Evolutionary conservation across 2,888 invertebrate genomes (phyloP).

Genomic region (Dysmachus trigonus): DNA sequence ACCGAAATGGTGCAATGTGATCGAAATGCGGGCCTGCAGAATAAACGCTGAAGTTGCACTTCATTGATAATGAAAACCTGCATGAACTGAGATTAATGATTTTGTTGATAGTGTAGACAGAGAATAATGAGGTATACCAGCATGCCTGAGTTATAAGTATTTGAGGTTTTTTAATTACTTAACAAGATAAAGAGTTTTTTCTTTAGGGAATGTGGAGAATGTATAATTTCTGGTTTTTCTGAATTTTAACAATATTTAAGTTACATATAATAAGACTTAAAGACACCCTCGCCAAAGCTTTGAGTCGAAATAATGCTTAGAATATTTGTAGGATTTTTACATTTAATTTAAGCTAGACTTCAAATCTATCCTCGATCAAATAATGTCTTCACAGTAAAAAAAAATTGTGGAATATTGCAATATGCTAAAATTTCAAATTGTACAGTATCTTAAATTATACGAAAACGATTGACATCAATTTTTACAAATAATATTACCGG

Average conservation of each 20-base stretch:
- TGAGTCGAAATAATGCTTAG: neutral
- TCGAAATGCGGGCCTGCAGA: neutral
- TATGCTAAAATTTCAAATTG: no score
- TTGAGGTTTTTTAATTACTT: neutral
- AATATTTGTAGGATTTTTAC: no score
- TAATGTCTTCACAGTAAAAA: no score
- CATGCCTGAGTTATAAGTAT: no score
- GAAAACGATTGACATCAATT: no score
- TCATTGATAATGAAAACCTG: neutral
- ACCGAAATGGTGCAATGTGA: neutral
- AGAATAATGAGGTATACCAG: neutral
- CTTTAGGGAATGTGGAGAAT: neutral
- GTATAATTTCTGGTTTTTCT: neutral
- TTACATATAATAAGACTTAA: neutral
- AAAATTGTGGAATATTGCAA: no score
- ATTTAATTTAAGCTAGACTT: no score
- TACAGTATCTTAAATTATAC: no score
- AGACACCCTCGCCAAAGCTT: neutral
- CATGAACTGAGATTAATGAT: neutral
- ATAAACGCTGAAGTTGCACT: neutral
- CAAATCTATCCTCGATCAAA: no score
- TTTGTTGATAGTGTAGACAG: neutral
- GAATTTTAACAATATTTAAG: neutral
- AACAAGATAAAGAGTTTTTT: neutral
- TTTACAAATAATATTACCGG: no score